These are phyloP conservation scores for Luffia ferchaultella DNA, from an alignment of 2,888 invertebrate genomes.

Conservation along the genomic window DNA sequence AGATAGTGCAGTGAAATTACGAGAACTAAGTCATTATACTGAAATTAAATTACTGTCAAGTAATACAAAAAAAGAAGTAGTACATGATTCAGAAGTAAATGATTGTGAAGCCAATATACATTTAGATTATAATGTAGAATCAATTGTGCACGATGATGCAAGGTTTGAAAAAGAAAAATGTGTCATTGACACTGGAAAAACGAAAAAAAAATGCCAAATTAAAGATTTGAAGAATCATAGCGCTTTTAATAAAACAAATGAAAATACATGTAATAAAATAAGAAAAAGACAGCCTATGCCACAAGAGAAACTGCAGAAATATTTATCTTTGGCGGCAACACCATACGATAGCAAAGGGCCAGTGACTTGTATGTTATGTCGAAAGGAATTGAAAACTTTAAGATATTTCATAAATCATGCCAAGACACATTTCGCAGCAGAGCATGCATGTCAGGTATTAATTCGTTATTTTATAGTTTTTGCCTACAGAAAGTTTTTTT, in stretches of 20 bases:
- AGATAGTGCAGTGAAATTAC: constrained; percentile 2
- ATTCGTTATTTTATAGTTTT: background rate
- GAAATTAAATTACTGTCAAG: background rate
- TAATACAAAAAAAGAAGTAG: background rate
- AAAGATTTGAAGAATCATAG: background rate
- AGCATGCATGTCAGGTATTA: constrained; percentile 9
- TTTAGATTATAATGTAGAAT: background rate
- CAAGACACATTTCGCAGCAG: constrained; percentile 9
- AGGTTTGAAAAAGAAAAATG: background rate
- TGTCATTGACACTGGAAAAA: background rate
- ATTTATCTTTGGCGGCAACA: constrained; percentile 3
- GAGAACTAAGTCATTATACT: constrained; percentile 5
- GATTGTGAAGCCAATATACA: too few species aligned
- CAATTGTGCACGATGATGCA: background rate
- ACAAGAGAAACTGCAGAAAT: constrained; percentile 1
- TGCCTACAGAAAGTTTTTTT: too few species aligned
- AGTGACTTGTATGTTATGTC: constrained; percentile 7
- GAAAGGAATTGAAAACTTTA: constrained; percentile 3
- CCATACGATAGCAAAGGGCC: constrained; percentile 3
- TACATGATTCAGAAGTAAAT: background rate
- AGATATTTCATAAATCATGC: constrained; percentile 7
- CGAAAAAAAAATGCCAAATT: background rate
- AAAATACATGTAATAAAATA: background rate
- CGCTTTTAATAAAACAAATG: background rate
- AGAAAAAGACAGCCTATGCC: constrained; percentile 4